Conservation (phyloP, 2,797 vertebrate species). For the Ptychadena robeensis region DNA sequence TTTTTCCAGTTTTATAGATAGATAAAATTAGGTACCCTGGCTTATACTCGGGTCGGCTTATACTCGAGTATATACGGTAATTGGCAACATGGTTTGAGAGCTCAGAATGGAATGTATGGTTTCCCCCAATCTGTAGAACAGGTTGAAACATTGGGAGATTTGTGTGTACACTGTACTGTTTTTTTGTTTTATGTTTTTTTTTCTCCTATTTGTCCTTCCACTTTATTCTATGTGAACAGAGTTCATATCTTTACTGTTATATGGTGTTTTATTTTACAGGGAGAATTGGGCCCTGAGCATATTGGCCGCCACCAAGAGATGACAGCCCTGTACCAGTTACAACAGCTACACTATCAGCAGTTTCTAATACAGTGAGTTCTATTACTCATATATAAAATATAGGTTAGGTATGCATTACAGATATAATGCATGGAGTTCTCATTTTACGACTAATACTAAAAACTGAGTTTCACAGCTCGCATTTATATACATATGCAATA, state of each 20-base stretch:
- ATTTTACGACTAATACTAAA: background rate
- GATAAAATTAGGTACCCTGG: too few species aligned
- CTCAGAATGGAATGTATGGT: too few species aligned
- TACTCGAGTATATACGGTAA: too few species aligned
- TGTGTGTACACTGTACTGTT: too few species aligned
- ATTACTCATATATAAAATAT: background rate
- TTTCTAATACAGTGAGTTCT: slow-evolving; percentile 90
- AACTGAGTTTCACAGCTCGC: background rate
- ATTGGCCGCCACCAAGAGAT: slow-evolving; percentile 93
- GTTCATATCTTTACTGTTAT: background rate
- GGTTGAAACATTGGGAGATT: too few species aligned
- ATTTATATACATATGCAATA: too few species aligned
- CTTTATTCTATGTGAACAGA: background rate
- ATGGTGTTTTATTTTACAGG: slow-evolving; percentile 69
- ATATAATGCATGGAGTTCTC: background rate
- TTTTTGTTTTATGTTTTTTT: too few species aligned
- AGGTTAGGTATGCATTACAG: too few species aligned
- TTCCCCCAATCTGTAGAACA: too few species aligned
- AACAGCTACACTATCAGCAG: slow-evolving; percentile 95
- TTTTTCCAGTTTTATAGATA: too few species aligned
- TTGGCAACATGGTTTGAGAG: too few species aligned
- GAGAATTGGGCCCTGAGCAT: slow-evolving; percentile 91
- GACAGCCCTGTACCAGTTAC: slow-evolving; percentile 92
- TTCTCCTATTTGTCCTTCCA: background rate
- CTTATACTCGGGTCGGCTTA: too few species aligned